Base-by-base conservation (phyloP, 2,113 vertebrate genomes). In the Montifringilla adamsi region DNA sequence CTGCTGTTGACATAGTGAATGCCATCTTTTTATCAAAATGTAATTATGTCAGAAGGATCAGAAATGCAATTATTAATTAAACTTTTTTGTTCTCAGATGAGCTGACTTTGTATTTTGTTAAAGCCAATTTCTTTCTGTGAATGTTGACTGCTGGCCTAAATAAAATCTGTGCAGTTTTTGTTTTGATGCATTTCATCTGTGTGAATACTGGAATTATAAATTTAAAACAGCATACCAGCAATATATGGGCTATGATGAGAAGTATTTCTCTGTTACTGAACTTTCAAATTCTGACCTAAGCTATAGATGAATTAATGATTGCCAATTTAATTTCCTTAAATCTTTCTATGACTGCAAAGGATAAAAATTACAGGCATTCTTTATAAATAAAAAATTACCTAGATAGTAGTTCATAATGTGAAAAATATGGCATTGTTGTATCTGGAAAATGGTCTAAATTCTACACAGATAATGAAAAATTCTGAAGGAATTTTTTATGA, bases 141-240 rank as follows among this genome's bases (percentile, higher is more conserved):
- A 47, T 92, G 72, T 88, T 92, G 79, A 89, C 84, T 93, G 74
- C 83, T 91, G 93, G 95, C 93, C 89, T 94, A 90, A 87, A 53
- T 87, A 92, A 96, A 92, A 87, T 93, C 83, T 74, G 62, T 83
- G 70, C 64, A 63, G 73, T 84, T 97, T 96, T 94, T 90, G 60
- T 86, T 93, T 86, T 93, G 52, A 90, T 95, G 62, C 67, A 93
- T 97, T 97, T 97, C 87, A 95, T 96, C 70, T 41, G 6, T 87
- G 76, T 96, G 95, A 97, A 92, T 93, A 96, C 79, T 90, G 85
- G 87, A 95, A 95, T 93, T 92, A 86, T 15, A 88, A 90, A 87
- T 87, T 67, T 76, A 81, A 97, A 93, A 72, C 53, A 94, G 72
- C 85, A 91, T 98, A 97, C 97, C 98, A 98, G 97, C 98, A 98